Evolutionary conservation across 2,113 vertebrate species (phyloP).

Genomic region (Cyanocitta stelleri): DNA sequence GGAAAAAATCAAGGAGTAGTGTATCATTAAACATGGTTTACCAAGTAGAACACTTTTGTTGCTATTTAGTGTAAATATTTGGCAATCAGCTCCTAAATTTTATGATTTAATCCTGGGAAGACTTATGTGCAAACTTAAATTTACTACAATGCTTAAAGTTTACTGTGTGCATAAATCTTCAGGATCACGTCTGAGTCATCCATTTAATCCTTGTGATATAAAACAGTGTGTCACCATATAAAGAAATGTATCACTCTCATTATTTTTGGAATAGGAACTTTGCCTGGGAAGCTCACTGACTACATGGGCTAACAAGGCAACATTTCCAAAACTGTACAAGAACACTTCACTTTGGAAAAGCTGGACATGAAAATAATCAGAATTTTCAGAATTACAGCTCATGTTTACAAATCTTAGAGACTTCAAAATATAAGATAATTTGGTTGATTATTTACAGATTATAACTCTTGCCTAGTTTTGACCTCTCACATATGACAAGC

Average conservation of each 20-base stretch:
- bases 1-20: not conserved
- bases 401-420: not conserved
- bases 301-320: not conserved
- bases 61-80: not conserved
- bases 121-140: not conserved
- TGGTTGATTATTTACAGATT: constrained; percentile 1
- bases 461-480: not conserved
- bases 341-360: not conserved
- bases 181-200: not conserved
- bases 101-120: not conserved
- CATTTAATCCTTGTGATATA: not conserved
- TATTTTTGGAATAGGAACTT: not conserved
- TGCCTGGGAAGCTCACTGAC: not conserved
- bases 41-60: not conserved
- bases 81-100: not conserved
- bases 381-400: not conserved
- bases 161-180: not conserved
- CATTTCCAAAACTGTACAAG: not conserved
- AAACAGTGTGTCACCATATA: not conserved
- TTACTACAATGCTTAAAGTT: not conserved
- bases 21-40: not conserved
- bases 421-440: not conserved
- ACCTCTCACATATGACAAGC: not conserved
- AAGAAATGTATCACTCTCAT: not conserved
- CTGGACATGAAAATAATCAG: not conserved